Conservation (phyloP, 2,888 invertebrate species). For the Stenurella melanura region DNA sequence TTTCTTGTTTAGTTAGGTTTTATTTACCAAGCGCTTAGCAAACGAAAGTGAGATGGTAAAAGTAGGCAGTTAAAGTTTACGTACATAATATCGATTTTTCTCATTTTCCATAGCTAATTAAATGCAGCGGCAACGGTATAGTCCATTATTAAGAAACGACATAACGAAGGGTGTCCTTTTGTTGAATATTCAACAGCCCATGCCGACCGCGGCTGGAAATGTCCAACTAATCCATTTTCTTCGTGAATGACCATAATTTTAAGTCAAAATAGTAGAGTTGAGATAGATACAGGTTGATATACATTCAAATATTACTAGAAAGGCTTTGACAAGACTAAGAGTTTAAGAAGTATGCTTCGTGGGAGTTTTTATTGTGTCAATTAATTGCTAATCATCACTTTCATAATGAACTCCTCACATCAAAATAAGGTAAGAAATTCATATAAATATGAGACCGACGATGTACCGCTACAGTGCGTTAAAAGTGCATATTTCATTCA, state of each 20-base stretch:
- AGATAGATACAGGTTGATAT: too few relatives aligned
- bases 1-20: neutral
- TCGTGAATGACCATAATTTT: conserved; percentile 20
- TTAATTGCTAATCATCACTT: too few relatives aligned
- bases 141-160: conserved; percentile 42
- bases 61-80: conserved; percentile 34
- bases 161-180: conserved; percentile 26
- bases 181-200: conserved; percentile 22
- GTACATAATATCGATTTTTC: conserved; percentile 28
- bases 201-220: conserved; percentile 9
- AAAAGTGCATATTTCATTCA: too few relatives aligned
- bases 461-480: too few relatives aligned
- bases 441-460: too few relatives aligned
- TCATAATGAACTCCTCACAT: too few relatives aligned
- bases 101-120: conserved; percentile 27
- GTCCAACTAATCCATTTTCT: conserved; percentile 13
- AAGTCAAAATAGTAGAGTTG: neutral
- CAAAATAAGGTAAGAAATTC: too few relatives aligned
- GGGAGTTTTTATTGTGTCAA: too few relatives aligned
- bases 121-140: conserved; percentile 41
- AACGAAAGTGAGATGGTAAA: conserved; percentile 32
- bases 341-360: too few relatives aligned
- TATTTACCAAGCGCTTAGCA: neutral
- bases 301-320: too few relatives aligned
- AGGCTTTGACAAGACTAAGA: too few relatives aligned